Evolutionary conservation across 2,888 invertebrate species (phyloP), one percentile per base, ranked within the genome.

Genomic region (Hylaea fasciaria): DNA sequence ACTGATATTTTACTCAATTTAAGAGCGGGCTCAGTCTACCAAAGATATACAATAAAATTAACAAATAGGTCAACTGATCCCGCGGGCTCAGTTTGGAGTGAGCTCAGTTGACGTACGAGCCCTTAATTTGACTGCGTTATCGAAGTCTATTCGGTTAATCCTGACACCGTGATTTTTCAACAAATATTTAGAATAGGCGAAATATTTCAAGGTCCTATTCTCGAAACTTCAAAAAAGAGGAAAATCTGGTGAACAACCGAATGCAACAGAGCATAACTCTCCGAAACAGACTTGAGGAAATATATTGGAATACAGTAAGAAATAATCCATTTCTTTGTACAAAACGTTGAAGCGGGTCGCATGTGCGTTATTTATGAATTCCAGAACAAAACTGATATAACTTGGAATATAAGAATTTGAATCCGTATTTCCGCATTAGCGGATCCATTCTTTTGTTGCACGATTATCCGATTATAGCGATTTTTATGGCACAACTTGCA

Each of bases 331-430:
- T 60, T 56, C 12, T 14, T 43, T 55, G 32, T 22, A 37, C 16
- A 50, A 54, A 64, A 46, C 16, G 48, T 13, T 16, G 47, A 35
- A 41, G 64, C 65, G 67, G 70, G 69, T 58, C 51, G 55, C 50
- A 47, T 64, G 64, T 69, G 77, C 75, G 70, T 72, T 73, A 74
- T 76, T 76, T 71, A 73, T 78, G 69, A 70, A 76, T 72, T 70
- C 63, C 57, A 44, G 72, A 76, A 77, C 70, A 76, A 76, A 79
- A 69, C 72, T 69, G 72, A 79, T 78, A 76, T 74, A 76, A 79
- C 68, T 80, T 72, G 68, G 64, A 57, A 69, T 54, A 67, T 70
- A 78, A 73, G 70, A 73, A 72, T 76, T 70, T 70, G 66, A 65
- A 71, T 65, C 62, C 64, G 64, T 54, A 71, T 71, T 71, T 66